A percentile compares a stretch with the other conserved stretches of the same genome.
Conservation (phyloP, 2,113 vertebrate genomes). For the Strix uralensis region DNA sequence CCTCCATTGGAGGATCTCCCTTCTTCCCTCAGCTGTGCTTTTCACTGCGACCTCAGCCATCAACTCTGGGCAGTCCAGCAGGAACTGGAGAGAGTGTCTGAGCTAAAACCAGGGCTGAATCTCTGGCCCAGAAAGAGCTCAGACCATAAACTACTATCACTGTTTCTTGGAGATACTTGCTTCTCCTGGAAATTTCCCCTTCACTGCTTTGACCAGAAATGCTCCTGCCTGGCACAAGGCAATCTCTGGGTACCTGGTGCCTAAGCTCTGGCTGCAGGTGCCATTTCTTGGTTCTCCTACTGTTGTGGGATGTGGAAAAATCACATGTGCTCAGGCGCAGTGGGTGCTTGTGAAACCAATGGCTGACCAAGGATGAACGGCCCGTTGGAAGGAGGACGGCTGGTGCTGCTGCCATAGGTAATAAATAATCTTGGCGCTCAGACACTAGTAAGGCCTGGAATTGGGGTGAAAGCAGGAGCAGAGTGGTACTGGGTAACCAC, state of each 20-base stretch:
- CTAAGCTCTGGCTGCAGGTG: not conserved
- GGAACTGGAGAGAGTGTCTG: not conserved
- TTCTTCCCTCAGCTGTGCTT: not conserved
- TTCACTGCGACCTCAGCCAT: not conserved
- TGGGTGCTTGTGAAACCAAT: not conserved
- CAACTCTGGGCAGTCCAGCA: not conserved
- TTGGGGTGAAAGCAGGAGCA: not conserved
- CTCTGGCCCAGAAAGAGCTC: not conserved
- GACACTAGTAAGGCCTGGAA: not conserved
- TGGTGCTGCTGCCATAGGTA: not conserved
- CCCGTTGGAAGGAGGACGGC: not conserved
- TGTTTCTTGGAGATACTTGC: not conserved
- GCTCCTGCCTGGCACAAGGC: not conserved
- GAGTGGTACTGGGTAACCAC: not conserved
- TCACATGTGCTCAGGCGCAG: not conserved
- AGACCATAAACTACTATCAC: not conserved
- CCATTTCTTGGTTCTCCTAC: not conserved
- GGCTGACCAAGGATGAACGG: not conserved
- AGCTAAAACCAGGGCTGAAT: not conserved
- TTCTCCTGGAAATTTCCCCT: not conserved
- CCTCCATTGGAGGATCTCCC: not conserved
- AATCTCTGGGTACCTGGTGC: not conserved
- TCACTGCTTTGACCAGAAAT: not conserved
- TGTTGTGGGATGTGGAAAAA: not conserved
- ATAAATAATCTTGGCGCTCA: not conserved